A percentile compares a stretch with the other conserved stretches of the same genome.
Conservation (phyloP, 2,797 vertebrate species). For the Coregonus suidteri region DNA sequence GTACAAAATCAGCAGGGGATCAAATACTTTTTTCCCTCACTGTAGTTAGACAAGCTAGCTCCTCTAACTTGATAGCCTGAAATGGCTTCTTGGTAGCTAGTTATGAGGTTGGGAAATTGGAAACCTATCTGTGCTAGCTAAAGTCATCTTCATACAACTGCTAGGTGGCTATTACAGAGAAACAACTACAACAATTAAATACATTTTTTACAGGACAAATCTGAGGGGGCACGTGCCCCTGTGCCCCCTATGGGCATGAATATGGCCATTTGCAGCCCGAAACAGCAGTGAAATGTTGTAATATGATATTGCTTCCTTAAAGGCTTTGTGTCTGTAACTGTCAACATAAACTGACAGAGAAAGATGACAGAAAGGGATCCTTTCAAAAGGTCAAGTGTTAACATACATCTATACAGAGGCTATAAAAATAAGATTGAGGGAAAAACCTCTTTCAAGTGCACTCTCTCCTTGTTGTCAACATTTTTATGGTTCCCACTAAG, state of each 20-base stretch:
- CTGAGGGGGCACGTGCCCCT: no score
- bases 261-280: not conserved
- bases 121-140: no score
- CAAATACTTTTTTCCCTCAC: no score
- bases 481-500: constrained; percentile 55
- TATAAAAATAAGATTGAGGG: constrained; percentile 38
- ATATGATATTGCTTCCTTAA: constrained; percentile 16
- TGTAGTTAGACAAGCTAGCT: no score
- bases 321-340: constrained; percentile 15
- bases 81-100: no score
- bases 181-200: not conserved
- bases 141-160: no score
- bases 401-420: constrained; percentile 35
- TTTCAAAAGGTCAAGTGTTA: constrained; percentile 52
- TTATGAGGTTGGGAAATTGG: no score
- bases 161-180: no score
- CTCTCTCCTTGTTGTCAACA: constrained; percentile 41
- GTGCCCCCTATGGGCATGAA: no score
- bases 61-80: no score
- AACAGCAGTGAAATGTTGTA: not conserved
- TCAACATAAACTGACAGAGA: constrained; percentile 23
- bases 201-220: not conserved
- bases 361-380: not conserved
- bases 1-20: no score
- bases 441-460: constrained; percentile 26